Evolutionary conservation across 2,113 vertebrate species (phyloP).

Genomic region (Benitochromis conjunctus): DNA sequence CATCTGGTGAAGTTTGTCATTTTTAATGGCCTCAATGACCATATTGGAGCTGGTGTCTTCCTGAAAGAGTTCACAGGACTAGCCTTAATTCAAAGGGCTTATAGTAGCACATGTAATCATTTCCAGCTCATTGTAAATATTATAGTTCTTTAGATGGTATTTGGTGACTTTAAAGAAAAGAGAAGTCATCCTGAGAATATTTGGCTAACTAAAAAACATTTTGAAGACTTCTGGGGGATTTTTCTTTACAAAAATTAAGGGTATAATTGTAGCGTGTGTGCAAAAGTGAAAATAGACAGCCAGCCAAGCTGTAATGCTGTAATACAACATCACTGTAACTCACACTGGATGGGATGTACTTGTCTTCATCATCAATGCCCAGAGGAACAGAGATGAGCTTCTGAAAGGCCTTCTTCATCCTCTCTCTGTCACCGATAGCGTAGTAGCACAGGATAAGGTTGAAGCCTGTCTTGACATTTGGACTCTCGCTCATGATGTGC

Average conservation of each 20-base stretch:
- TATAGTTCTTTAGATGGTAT: background rate
- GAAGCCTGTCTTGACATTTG: conserved; percentile 88
- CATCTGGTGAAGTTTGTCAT: conserved; percentile 90
- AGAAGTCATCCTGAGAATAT: background rate
- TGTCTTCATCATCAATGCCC: conserved; percentile 89
- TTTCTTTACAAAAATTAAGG: background rate
- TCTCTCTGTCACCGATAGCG: conserved; percentile 85
- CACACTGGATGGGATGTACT: conserved; percentile 86
- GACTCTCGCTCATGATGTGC: conserved; percentile 89
- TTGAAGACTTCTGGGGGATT: background rate
- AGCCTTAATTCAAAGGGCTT: background rate
- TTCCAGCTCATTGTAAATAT: background rate
- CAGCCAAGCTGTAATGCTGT: background rate
- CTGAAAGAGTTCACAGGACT: conserved; percentile 58
- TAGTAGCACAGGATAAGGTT: conserved; percentile 94
- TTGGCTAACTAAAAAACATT: background rate
- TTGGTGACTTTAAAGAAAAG: background rate
- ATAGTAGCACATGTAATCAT: background rate
- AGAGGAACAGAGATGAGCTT: conserved; percentile 88
- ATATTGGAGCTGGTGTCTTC: conserved; percentile 86
- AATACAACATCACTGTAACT: conserved; percentile 17
- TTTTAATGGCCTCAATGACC: conserved; percentile 94
- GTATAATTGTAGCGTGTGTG: background rate
- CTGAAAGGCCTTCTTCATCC: conserved; percentile 96
- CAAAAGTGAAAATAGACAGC: background rate